Evolutionary conservation across 2,797 vertebrate species (phyloP).

Genomic region (Siniperca obscura): DNA sequence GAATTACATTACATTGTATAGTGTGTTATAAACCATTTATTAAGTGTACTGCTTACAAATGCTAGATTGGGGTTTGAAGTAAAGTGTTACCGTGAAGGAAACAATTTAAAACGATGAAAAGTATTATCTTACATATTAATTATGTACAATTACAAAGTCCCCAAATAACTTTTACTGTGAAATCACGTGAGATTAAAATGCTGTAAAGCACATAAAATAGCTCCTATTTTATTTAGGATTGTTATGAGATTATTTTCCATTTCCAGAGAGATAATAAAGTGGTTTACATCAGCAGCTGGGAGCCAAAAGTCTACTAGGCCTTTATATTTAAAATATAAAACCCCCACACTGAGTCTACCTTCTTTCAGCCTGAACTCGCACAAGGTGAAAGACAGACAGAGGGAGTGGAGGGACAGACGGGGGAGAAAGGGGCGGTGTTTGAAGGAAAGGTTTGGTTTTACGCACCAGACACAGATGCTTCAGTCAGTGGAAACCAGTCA

Average conservation of each 20-base stretch:
- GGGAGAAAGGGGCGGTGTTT: conserved; percentile 47
- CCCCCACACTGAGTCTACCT: conserved; percentile 20
- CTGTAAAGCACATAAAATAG: neutral
- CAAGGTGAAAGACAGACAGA: conserved; percentile 54
- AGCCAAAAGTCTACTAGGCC: neutral
- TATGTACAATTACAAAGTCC: neutral
- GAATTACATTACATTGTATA: neutral
- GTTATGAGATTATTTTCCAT: conserved; percentile 30
- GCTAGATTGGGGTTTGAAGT: neutral
- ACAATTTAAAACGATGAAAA: neutral
- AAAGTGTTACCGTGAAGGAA: neutral
- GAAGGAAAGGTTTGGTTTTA: conserved; percentile 44
- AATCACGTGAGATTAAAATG: neutral
- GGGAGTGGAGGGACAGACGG: conserved; percentile 1
- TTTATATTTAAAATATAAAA: conserved; percentile 52
- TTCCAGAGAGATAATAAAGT: conserved; percentile 13
- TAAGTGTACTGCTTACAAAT: neutral
- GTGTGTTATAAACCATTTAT: neutral
- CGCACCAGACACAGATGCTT: conserved; percentile 57
- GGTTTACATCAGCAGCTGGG: conserved; percentile 45
- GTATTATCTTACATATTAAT: neutral
- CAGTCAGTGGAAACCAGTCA: conserved; percentile 60
- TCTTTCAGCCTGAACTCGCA: conserved; percentile 37
- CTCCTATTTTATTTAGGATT: conserved; percentile 1
- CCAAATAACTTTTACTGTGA: neutral